phyloP scores from a whole-genome alignment of 2,797 vertebrate species.

The Microhierax caerulescens region DNA sequence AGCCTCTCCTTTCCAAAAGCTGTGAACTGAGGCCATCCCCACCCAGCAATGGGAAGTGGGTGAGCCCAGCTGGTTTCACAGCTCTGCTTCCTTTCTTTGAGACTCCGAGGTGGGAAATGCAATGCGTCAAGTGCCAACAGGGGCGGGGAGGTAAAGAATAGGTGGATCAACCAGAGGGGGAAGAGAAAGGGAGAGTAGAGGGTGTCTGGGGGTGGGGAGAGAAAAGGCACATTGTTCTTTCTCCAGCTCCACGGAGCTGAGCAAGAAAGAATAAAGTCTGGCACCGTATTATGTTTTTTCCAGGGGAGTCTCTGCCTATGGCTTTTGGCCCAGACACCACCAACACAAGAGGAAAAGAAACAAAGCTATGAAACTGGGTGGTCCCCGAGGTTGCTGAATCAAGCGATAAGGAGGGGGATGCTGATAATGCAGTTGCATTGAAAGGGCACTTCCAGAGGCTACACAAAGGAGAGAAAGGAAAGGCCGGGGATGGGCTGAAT shows the following conservation, averaged over 20 bases:
- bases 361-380: constrained; percentile 43
- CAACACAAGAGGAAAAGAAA: constrained; percentile 44
- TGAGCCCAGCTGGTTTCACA: constrained; percentile 24
- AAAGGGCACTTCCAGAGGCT: not conserved
- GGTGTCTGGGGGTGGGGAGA: constrained; percentile 12
- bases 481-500: not conserved
- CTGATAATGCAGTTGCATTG: not conserved
- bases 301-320: constrained; percentile 11
- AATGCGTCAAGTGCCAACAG: not conserved
- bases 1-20: not conserved
- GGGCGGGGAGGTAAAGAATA: constrained; percentile 27
- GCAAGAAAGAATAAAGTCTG: constrained; percentile 49
- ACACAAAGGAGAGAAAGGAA: not conserved
- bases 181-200: constrained; percentile 16
- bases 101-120: constrained; percentile 28
- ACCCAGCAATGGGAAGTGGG: constrained; percentile 58
- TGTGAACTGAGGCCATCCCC: not conserved
- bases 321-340: constrained; percentile 34
- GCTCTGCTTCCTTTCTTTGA: constrained; percentile 59
- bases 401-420: constrained; percentile 17
- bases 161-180: not conserved
- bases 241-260: not conserved
- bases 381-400: constrained; percentile 10
- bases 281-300: constrained; percentile 36
- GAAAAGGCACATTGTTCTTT: constrained; percentile 52